These are phyloP conservation scores for Protosalanx chinensis DNA, from an alignment of 2,797 vertebrate species.

Conservation along the genomic window DNA sequence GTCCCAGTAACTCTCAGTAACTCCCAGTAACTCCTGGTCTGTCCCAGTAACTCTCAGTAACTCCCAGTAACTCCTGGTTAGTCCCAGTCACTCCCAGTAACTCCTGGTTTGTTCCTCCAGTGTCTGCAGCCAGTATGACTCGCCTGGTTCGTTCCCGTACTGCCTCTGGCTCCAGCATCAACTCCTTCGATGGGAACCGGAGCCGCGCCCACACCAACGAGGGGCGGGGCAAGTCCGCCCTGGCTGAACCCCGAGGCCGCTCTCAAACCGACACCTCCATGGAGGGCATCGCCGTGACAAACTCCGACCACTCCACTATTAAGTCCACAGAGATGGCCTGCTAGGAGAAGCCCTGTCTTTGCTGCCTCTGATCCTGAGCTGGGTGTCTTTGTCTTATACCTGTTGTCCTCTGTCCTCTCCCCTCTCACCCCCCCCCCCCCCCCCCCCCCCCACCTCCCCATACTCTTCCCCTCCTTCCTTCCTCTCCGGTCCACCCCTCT, in stretches of 20 bases:
- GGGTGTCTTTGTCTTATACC: too few species aligned
- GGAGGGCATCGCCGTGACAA: conserved; percentile 58
- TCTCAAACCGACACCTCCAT: conserved; percentile 72
- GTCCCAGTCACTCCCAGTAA: not conserved
- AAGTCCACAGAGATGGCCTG: conserved; percentile 84
- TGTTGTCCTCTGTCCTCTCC: not conserved
- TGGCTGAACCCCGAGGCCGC: conserved; percentile 77
- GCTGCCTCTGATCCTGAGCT: not conserved
- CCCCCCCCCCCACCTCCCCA: conserved; percentile 17
- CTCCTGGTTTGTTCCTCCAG: conserved; percentile 27
- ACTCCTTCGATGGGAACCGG: conserved; percentile 85
- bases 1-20: too few species aligned
- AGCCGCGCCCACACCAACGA: conserved; percentile 86
- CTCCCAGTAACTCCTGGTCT: too few species aligned
- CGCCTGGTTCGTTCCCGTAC: conserved; percentile 92
- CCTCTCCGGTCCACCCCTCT: not conserved
- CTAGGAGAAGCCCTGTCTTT: conserved; percentile 57
- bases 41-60: too few species aligned
- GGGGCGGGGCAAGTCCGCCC: conserved; percentile 78
- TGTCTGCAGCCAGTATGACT: conserved; percentile 90
- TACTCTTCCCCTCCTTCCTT: not conserved
- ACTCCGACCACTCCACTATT: conserved; percentile 38
- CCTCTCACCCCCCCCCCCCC: conserved; percentile 34
- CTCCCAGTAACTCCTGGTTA: not conserved
- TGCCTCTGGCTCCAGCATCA: conserved; percentile 87